Evolutionary conservation across 2,113 vertebrate species (phyloP).

Genomic region (Burhinus oedicnemus): DNA sequence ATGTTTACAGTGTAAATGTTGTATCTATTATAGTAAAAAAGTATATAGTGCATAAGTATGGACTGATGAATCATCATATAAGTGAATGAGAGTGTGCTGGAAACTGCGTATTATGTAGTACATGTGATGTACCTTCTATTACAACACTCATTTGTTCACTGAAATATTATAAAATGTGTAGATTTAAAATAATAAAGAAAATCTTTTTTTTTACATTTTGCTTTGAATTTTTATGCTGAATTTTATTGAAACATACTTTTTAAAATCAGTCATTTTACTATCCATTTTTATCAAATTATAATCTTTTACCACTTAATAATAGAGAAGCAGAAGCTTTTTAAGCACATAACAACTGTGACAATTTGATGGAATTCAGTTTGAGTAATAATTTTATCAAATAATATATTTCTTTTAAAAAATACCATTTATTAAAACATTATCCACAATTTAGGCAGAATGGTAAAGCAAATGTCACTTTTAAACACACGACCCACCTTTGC

Average conservation of each 20-base stretch:
- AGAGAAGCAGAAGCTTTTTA: conserved; percentile 74
- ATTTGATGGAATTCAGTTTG: conserved; percentile 75
- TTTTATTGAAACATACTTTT: conserved; percentile 69
- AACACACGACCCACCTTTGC: conserved; percentile 26
- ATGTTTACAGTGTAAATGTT: not conserved
- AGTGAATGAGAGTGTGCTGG: not conserved
- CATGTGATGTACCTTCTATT: not conserved
- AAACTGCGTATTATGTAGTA: not conserved
- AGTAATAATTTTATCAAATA: conserved; percentile 80
- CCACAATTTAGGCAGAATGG: conserved; percentile 59
- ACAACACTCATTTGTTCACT: conserved; percentile 3
- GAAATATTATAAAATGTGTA: conserved; percentile 64
- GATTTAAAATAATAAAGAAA: conserved; percentile 65
- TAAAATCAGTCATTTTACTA: conserved; percentile 69
- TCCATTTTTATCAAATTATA: conserved; percentile 78
- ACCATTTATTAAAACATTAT: conserved; percentile 75
- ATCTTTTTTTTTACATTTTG: conserved; percentile 60
- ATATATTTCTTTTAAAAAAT: conserved; percentile 74
- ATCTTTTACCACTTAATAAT: conserved; percentile 79
- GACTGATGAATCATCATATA: not conserved
- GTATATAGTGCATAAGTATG: not conserved
- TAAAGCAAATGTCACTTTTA: conserved; percentile 75
- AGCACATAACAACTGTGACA: conserved; percentile 73
- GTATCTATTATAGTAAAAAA: not conserved
- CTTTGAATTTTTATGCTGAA: conserved; percentile 71